Evolutionary conservation across 2,797 vertebrate genomes (phyloP).

Genomic region (Kryptopterus vitreolus): DNA sequence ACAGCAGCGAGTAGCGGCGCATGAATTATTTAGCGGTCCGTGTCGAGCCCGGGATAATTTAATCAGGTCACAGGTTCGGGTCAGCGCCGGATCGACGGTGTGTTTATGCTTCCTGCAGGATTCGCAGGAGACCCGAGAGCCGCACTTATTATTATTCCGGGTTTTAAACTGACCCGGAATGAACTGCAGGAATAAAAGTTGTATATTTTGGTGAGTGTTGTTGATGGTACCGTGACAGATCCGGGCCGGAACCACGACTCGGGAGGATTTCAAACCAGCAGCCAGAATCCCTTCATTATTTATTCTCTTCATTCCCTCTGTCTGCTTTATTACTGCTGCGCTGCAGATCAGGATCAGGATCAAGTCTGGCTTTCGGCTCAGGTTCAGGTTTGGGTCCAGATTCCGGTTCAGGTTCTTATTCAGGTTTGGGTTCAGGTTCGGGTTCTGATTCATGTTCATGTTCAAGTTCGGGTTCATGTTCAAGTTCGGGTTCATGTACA

Average conservation of each 20-base stretch:
- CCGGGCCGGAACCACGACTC: not conserved
- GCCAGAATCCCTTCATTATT: not conserved
- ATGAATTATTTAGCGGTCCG: conserved; percentile 50
- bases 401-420: no score
- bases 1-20: conserved; percentile 33
- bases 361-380: not conserved
- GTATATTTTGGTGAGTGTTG: not conserved
- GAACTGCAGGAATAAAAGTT: conserved; percentile 1
- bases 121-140: not conserved
- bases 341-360: not conserved
- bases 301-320: not conserved
- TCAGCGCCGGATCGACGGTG: conserved; percentile 23
- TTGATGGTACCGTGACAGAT: not conserved
- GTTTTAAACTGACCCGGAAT: conserved; percentile 18
- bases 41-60: conserved; percentile 46
- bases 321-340: not conserved
- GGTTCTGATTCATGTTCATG: no score
- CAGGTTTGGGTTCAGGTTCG: no score
- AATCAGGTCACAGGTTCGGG: conserved; percentile 52
- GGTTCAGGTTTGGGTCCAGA: not conserved
- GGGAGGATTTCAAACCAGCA: not conserved
- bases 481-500: no score
- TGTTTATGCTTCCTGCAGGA: conserved; percentile 18
- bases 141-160: conserved; percentile 17
- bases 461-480: no score